Evolutionary conservation across 1,140 invertebrate species (phyloP).

Genomic region (Rhynchophorus ferrugineus): DNA sequence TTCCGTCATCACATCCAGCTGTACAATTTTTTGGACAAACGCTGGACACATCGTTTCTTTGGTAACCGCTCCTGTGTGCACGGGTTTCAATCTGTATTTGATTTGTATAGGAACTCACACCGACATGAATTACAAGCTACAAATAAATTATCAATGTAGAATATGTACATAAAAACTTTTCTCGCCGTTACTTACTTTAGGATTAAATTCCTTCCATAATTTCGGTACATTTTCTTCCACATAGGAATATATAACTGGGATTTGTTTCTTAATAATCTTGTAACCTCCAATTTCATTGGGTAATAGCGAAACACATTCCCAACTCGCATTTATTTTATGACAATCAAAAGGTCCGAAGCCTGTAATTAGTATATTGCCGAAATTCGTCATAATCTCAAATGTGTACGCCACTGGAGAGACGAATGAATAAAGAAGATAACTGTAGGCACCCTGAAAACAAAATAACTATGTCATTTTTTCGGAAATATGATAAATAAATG

Average conservation of each 20-base stretch:
- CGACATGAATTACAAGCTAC: slow-evolving; percentile 59
- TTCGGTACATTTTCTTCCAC: slow-evolving; percentile 52
- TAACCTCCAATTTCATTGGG: slow-evolving; percentile 45
- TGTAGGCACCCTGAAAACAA: too few species aligned
- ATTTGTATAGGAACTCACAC: slow-evolving; percentile 49
- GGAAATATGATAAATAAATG: neutral
- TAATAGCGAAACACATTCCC: slow-evolving; percentile 62
- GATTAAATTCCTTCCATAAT: slow-evolving; percentile 57
- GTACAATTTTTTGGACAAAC: slow-evolving; percentile 40
- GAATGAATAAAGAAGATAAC: too few species aligned
- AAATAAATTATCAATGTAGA: neutral
- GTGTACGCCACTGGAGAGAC: too few species aligned
- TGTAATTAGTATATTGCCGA: slow-evolving; percentile 46
- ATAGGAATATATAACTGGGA: slow-evolving; percentile 59
- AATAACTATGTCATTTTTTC: too few species aligned
- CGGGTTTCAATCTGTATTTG: slow-evolving; percentile 51
- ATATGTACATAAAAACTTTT: neutral
- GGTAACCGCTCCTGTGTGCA: slow-evolving; percentile 52
- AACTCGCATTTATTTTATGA: slow-evolving; percentile 67
- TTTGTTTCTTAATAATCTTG: slow-evolving; percentile 51
- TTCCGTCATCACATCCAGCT: slow-evolving; percentile 38
- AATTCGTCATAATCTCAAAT: slow-evolving; percentile 1
- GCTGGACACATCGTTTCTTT: slow-evolving; percentile 37
- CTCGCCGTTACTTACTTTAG: slow-evolving; percentile 50
- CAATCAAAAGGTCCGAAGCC: slow-evolving; percentile 69